Conservation (phyloP, 2,888 invertebrate species). For the Campoplex nolae region DNA sequence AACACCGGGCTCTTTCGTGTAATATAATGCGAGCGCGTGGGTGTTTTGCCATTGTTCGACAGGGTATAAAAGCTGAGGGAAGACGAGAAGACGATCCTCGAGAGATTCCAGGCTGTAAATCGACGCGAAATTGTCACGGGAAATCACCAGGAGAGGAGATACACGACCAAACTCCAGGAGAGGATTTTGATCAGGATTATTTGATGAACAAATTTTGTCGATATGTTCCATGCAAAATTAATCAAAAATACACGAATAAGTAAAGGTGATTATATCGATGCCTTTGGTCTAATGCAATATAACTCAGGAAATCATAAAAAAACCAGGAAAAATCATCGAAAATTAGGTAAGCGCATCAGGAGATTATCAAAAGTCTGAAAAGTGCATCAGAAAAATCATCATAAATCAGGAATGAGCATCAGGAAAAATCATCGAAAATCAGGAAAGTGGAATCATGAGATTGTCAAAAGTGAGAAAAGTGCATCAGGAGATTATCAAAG, state of each 20-base stretch:
- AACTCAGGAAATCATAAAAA: no score
- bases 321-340: no score
- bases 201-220: neutral
- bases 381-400: no score
- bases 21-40: conserved; percentile 65
- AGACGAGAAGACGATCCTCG: conserved; percentile 30
- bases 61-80: conserved; percentile 63
- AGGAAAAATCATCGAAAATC: no score
- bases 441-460: no score
- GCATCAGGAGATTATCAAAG: no score
- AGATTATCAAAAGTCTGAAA: no score
- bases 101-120: conserved; percentile 60
- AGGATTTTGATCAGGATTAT: conserved; percentile 17
- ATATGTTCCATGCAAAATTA: neutral
- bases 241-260: neutral
- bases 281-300: no score
- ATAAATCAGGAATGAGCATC: no score
- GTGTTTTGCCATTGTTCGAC: conserved; percentile 63
- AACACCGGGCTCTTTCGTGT: conserved; percentile 43
- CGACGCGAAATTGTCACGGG: conserved; percentile 50
- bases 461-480: no score
- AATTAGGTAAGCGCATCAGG: no score
- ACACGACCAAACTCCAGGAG: neutral
- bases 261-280: no score
- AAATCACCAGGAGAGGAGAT: conserved; percentile 43